phyloP scores from a whole-genome alignment of 2,888 invertebrate species.

The Apamea epomidion region DNA sequence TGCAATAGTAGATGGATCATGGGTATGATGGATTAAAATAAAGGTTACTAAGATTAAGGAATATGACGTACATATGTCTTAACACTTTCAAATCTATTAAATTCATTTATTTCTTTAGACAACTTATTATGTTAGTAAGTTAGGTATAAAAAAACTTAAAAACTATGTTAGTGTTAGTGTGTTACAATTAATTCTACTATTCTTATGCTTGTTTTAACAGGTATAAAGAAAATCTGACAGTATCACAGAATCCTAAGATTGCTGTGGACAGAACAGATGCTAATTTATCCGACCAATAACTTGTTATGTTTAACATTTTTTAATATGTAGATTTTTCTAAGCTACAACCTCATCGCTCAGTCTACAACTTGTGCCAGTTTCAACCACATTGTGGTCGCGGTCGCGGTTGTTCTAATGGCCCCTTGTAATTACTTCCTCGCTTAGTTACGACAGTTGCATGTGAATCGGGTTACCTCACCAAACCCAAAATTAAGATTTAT shows the following conservation, averaged over 20 bases:
- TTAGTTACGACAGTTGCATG: slow-evolving; percentile 73
- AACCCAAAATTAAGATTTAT: slow-evolving; percentile 16
- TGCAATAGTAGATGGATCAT: neutral
- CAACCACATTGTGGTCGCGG: slow-evolving; percentile 68
- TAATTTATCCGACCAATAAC: no score
- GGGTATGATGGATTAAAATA: neutral
- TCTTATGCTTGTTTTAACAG: neutral
- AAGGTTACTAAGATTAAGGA: neutral
- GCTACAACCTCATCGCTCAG: slow-evolving; percentile 39
- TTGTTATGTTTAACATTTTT: neutral
- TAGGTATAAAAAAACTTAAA: no score
- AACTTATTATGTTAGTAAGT: no score
- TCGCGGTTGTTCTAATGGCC: slow-evolving; percentile 78
- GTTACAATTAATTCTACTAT: neutral
- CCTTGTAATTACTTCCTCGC: slow-evolving; percentile 82
- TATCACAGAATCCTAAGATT: neutral
- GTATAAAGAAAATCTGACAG: neutral
- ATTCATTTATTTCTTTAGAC: no score
- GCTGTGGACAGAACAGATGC: no score
- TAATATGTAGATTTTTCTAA: neutral
- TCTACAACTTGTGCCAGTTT: slow-evolving; percentile 38
- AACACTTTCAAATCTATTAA: neutral
- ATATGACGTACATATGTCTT: neutral
- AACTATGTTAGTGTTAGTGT: no score
- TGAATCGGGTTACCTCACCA: slow-evolving; percentile 53